Percentiles rank a stretch among this genome's conserved stretches.
These are phyloP conservation scores for Poeciliopsis presidionis DNA, from an alignment of 2,797 vertebrate genomes.

Conservation along the genomic window DNA sequence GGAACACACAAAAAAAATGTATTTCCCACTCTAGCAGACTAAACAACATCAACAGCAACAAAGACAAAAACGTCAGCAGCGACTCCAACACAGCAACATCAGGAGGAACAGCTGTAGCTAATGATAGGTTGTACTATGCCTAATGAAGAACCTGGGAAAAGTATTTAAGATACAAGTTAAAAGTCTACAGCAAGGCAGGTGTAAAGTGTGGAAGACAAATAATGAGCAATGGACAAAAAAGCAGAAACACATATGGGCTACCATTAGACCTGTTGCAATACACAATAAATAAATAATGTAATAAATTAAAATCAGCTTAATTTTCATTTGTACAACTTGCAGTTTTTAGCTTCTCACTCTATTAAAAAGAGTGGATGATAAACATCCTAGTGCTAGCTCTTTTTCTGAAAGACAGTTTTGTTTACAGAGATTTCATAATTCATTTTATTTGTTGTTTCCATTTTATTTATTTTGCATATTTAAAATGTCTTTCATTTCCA, in stretches of 20 bases:
- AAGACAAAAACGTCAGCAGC: conserved; percentile 55
- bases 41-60: conserved; percentile 56
- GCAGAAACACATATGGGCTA: conserved; percentile 30
- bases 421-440: no score
- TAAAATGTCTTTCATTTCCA: no score
- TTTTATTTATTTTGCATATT: no score
- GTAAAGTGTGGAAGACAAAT: conserved; percentile 27
- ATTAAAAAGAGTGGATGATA: no score
- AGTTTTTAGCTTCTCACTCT: no score
- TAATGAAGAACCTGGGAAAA: conserved; percentile 26
- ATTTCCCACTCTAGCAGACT: conserved; percentile 49
- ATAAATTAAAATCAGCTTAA: no score
- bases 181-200: conserved; percentile 16
- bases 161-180: conserved; percentile 40
- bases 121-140: conserved; percentile 50
- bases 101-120: conserved; percentile 41
- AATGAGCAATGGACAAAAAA: background rate
- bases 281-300: no score
- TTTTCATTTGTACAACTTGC: no score
- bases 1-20: conserved; percentile 29
- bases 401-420: no score
- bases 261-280: no score
- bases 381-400: no score
- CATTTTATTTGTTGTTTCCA: no score
- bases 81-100: conserved; percentile 47